phyloP scores from a whole-genome alignment of 2,797 vertebrate genomes.

The Macropodus opercularis region DNA sequence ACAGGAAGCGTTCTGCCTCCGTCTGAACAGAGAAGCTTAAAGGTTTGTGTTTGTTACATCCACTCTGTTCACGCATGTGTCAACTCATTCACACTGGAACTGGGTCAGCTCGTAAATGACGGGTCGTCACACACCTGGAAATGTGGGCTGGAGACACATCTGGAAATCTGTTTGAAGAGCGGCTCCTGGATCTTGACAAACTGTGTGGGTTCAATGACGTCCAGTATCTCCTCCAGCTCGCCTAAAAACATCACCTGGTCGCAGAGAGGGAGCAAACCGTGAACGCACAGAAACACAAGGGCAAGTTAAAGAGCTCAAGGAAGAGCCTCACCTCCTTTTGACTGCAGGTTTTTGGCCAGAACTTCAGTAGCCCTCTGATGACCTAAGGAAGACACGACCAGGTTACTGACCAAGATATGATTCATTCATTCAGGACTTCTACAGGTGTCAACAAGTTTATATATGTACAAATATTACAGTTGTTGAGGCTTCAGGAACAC shows the following conservation, averaged over 20 bases:
- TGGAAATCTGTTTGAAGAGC: slow-evolving; percentile 99
- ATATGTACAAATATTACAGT: no score
- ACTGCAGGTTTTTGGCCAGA: slow-evolving; percentile 99
- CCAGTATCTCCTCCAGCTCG: slow-evolving; percentile 97
- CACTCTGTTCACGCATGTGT: not conserved
- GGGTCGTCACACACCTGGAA: slow-evolving; percentile 87
- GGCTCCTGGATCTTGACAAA: slow-evolving; percentile 99
- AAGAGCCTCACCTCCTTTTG: slow-evolving; percentile 91
- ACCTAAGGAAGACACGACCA: slow-evolving; percentile 80
- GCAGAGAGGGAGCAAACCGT: not conserved
- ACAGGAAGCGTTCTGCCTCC: no score
- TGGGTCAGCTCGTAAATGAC: not conserved
- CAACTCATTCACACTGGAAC: not conserved
- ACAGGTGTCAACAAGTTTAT: no score
- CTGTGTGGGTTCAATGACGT: slow-evolving; percentile 97
- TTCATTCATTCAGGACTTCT: no score
- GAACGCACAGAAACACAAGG: not conserved
- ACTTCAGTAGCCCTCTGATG: slow-evolving; percentile 98
- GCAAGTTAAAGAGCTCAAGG: fast-evolving
- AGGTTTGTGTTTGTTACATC: no score
- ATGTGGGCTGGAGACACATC: slow-evolving; percentile 98
- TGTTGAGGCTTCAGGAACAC: no score
- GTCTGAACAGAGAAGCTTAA: not conserved
- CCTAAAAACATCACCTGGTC: slow-evolving; percentile 96
- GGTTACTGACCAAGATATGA: not conserved